A percentile compares a stretch with the other conserved stretches of the same genome.
These are phyloP conservation scores for Cerastis leucographa DNA, from an alignment of 2,888 invertebrate genomes.

Conservation along the genomic window DNA sequence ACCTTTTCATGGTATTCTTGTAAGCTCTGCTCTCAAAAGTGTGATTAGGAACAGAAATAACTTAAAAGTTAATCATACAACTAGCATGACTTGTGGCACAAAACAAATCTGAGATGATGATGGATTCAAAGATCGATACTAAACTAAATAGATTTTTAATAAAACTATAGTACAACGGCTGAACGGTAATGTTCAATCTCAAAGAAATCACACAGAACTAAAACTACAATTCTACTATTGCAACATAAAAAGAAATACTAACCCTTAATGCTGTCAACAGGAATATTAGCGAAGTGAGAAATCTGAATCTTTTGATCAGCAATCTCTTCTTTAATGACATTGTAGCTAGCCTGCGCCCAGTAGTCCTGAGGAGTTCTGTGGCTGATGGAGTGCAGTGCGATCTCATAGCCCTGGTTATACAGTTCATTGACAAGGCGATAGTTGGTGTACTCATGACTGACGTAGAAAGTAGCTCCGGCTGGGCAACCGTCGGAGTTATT, in stretches of 20 bases:
- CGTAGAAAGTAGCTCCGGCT: conserved; percentile 92
- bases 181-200: background rate
- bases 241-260: conserved; percentile 18
- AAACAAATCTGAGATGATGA: background rate
- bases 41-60: background rate
- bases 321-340: conserved; percentile 90
- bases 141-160: background rate
- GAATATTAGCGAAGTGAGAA: conserved; percentile 89
- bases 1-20: background rate
- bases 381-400: conserved; percentile 93
- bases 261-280: conserved; percentile 81
- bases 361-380: conserved; percentile 89
- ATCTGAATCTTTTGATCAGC: conserved; percentile 90
- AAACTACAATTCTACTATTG: no score
- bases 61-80: background rate
- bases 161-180: background rate
- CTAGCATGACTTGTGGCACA: background rate
- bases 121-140: background rate
- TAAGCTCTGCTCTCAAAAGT: background rate
- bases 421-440: conserved; percentile 92
- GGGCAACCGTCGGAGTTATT: conserved; percentile 92
- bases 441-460: conserved; percentile 94
- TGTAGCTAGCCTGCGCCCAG: conserved; percentile 90
- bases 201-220: background rate
- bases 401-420: conserved; percentile 91